phyloP scores from a whole-genome alignment of 37 sponge, comb jelly and placozoan genomes.

The Halichondria panicea region DNA sequence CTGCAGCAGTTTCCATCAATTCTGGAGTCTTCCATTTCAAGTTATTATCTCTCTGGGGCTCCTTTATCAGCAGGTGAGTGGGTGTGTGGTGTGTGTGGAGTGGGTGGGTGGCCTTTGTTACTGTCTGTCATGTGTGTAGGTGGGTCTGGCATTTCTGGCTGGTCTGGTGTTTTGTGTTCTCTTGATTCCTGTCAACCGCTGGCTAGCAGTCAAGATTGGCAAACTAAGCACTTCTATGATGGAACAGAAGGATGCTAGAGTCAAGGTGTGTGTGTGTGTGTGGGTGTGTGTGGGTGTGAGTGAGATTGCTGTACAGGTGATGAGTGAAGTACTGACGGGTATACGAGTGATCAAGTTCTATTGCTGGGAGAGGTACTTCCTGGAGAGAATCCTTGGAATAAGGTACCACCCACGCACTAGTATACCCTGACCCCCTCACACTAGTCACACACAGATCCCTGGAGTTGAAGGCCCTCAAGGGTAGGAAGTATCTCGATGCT shows the following conservation, averaged over 20 bases:
- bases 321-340: conserved; percentile 86
- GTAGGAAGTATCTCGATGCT: conserved; percentile 95
- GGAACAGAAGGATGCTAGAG: conserved; percentile 89
- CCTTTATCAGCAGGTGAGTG: conserved; percentile 79
- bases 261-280: conserved; percentile 59
- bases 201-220: conserved; percentile 92
- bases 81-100: not conserved
- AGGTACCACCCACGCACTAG: conserved; percentile 65
- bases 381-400: conserved; percentile 52
- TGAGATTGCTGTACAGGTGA: conserved; percentile 46
- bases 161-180: conserved; percentile 85
- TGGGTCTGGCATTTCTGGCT: conserved; percentile 90
- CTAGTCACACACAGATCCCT: conserved; percentile 48
- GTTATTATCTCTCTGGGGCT: conserved; percentile 83
- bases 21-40: conserved; percentile 98
- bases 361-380: conserved; percentile 89
- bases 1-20: conserved; percentile 87
- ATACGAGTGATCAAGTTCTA: conserved; percentile 95
- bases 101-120: not conserved
- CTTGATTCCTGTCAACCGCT: conserved; percentile 90
- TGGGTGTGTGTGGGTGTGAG: not conserved
- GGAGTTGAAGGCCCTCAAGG: conserved; percentile 81
- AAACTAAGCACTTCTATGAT: conserved; percentile 84
- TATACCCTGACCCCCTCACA: too few relatives aligned
- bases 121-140: conserved; percentile 32